Conservation (phyloP, 2,797 vertebrate genomes). For the Phylloscopus collybita region DNA sequence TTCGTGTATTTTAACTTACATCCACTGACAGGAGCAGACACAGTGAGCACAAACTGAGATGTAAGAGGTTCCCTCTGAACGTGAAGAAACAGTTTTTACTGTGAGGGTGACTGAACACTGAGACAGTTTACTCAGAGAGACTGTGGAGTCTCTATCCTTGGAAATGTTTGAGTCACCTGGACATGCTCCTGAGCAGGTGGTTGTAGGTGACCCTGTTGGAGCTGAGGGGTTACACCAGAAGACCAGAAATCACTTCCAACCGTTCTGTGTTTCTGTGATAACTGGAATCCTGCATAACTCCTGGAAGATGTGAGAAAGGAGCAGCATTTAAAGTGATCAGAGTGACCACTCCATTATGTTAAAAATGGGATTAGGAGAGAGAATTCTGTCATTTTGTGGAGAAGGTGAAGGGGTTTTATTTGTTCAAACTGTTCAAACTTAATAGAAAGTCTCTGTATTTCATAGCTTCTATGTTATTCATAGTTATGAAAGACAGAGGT, state of each 20-base stretch:
- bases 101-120: neutral
- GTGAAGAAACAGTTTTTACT: neutral
- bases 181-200: neutral
- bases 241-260: neutral
- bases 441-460: neutral
- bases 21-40: neutral
- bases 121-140: neutral
- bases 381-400: neutral
- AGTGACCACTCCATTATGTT: neutral
- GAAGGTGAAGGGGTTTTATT: neutral
- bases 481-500: slow-evolving; percentile 20
- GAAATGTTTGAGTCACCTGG: neutral
- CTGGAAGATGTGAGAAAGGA: neutral
- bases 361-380: neutral
- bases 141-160: neutral
- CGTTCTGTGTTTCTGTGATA: neutral
- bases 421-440: neutral
- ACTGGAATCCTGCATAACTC: neutral
- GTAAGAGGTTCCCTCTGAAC: neutral
- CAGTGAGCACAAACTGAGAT: neutral
- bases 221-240: neutral
- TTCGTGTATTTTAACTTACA: neutral
- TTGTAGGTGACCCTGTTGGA: neutral
- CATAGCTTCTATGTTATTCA: neutral
- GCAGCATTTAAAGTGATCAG: neutral